Conservation (phyloP, 2,888 invertebrate genomes). For the Drosophila eohydei region DNA sequence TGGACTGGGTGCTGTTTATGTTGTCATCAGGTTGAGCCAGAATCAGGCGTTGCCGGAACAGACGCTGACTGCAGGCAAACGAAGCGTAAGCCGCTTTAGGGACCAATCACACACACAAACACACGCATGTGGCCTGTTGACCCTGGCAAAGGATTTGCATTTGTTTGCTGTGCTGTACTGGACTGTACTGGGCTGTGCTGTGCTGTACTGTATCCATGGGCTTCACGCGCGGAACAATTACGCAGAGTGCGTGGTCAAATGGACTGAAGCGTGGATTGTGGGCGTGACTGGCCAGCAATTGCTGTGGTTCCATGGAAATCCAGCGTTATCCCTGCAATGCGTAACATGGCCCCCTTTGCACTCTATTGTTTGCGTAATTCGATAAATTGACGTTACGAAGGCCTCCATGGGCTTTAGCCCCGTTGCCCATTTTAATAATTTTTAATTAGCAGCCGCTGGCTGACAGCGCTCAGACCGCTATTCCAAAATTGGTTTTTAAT, state of each 20-base stretch:
- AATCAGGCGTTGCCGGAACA: neutral
- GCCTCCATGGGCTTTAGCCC: slow-evolving; percentile 38
- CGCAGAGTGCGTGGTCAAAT: slow-evolving; percentile 59
- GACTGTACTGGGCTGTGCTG: no score
- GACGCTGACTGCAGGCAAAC: neutral
- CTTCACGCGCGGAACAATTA: slow-evolving; percentile 62
- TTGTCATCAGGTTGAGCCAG: neutral
- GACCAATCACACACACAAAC: slow-evolving; percentile 17
- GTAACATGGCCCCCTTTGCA: neutral
- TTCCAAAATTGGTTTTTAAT: slow-evolving; percentile 47
- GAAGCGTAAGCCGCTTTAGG: slow-evolving; percentile 62
- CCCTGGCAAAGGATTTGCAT: slow-evolving; percentile 64
- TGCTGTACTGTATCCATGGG: slow-evolving; percentile 15
- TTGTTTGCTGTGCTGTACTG: slow-evolving; percentile 41
- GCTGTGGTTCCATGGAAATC: slow-evolving; percentile 37
- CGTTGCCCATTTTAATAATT: slow-evolving; percentile 65
- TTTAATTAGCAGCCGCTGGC: slow-evolving; percentile 65
- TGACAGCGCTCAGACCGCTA: slow-evolving; percentile 21
- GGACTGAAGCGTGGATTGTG: slow-evolving; percentile 29
- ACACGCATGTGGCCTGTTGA: slow-evolving; percentile 39
- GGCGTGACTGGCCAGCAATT: slow-evolving; percentile 28
- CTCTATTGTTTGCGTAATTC: slow-evolving; percentile 68
- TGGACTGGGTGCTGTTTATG: slow-evolving; percentile 32
- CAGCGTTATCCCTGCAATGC: neutral
- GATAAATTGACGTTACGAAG: slow-evolving; percentile 55